These are phyloP conservation scores for Eupeodes luniger DNA, from an alignment of 2,888 invertebrate genomes.

Conservation along the genomic window DNA sequence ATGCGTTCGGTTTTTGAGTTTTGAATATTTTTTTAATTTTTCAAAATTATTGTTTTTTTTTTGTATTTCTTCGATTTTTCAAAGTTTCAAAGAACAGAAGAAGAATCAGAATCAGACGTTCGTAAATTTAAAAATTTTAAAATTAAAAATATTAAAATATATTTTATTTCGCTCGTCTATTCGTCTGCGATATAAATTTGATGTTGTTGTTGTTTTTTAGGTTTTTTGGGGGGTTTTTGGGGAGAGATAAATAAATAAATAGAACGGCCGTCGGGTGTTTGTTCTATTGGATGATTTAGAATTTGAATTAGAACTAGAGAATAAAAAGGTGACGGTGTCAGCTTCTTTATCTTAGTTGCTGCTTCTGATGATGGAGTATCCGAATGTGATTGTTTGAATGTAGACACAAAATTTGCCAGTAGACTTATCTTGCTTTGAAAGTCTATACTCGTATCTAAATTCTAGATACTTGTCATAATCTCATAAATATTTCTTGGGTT, in stretches of 20 bases:
- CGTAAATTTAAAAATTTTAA: constrained; percentile 44
- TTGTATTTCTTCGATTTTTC: constrained; percentile 17
- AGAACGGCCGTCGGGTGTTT: constrained; percentile 67
- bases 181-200: constrained; percentile 61
- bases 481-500: constrained; percentile 41
- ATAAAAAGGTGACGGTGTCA: constrained; percentile 43
- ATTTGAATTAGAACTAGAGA: background rate
- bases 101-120: constrained; percentile 50
- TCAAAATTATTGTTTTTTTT: constrained; percentile 19
- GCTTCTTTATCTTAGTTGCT: constrained; percentile 60
- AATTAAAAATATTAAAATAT: background rate
- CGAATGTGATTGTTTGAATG: constrained; percentile 37
- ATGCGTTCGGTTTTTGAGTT: constrained; percentile 23
- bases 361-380: constrained; percentile 49
- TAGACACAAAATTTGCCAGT: constrained; percentile 52
- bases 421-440: constrained; percentile 55
- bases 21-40: constrained; percentile 27
- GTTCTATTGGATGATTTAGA: constrained; percentile 27
- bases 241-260: constrained; percentile 60
- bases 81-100: constrained; percentile 13
- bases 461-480: constrained; percentile 42
- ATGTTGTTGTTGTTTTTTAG: constrained; percentile 47
- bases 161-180: constrained; percentile 61
- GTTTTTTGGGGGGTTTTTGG: background rate
- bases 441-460: constrained; percentile 11